These are phyloP conservation scores for Heliocidaris tuberculata DNA, from an alignment of 35 echinoderm and acorn worm species.

Conservation along the genomic window DNA sequence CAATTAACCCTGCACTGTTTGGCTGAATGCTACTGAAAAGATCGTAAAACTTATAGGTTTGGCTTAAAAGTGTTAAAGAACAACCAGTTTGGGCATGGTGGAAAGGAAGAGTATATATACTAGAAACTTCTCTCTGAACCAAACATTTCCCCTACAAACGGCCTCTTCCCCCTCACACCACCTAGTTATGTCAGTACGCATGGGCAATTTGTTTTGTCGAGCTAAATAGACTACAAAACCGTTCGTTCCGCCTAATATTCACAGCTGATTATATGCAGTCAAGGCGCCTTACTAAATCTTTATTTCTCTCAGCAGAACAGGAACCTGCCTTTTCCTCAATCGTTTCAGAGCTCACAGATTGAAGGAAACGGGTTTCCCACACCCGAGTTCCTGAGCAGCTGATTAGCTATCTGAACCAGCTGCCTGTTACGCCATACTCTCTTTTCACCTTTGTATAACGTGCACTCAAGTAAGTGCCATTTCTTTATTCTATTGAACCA, in stretches of 20 bases:
- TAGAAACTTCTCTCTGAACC: no score
- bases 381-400: neutral
- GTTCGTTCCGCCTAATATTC: neutral
- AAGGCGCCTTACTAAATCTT: neutral
- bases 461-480: no score
- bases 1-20: neutral
- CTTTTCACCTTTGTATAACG: no score
- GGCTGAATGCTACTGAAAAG: neutral
- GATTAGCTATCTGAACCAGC: neutral
- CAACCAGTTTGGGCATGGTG: no score
- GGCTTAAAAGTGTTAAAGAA: no score
- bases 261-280: neutral
- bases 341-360: neutral
- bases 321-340: neutral
- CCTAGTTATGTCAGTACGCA: neutral
- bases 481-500: no score
- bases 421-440: neutral
- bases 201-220: neutral
- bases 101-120: no score
- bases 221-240: neutral
- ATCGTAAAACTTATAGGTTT: neutral
- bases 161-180: no score
- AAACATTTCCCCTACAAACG: no score
- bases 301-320: neutral
- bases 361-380: neutral